Base-by-base conservation (phyloP, 2,888 invertebrate species). In the Platycnemis pennipes region DNA sequence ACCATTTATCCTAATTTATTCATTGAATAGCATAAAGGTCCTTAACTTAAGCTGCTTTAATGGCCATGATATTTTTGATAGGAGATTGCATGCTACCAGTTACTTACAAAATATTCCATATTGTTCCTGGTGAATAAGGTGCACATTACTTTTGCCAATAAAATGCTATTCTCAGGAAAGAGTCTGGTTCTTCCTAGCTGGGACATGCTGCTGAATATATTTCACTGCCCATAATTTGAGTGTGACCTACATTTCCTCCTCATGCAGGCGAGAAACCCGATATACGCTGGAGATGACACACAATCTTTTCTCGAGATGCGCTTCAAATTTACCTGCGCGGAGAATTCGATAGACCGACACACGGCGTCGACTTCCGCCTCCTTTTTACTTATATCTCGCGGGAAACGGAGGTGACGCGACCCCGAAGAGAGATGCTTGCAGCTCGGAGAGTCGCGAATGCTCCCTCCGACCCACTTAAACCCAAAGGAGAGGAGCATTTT, bases 231-330 rank as follows among this genome's bases (percentile, higher is more conserved):
- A 77, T 77, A 77, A 77, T 77, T 77, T 77, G 7, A 31, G 77
- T 37, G 0, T 77, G 77, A 37, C 77, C 77, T 77, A 77, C 37
- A 77, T 77, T 77, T 13, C 11, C 77, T 37, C 77, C 16, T 37
- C 11, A 16, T 37, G 77, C n/a, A 37, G 49, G 77, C 77, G 77
- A 77, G 77, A 77, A 77, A 77, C 31, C 77, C 77, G 77, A 77
- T 77, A 77, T 77, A 37, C 37, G 26, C 37, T 11, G 77, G 77
- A 13, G 77, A 37, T 77, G 77, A 77, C 77, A 77, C 77, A 37
- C 77, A 77, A 77, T 77, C 77, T 77, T 77, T 77, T 77, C 37
- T 13, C 77, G 77, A 7, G 77, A 77, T 77, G 77, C 77, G 31
- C 77, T 37, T 37, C 37, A 37, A 77, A 37, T 31, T 37, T 77